phyloP scores from a whole-genome alignment of 2,797 vertebrate genomes.

The Brotogeris chrysoptera region DNA sequence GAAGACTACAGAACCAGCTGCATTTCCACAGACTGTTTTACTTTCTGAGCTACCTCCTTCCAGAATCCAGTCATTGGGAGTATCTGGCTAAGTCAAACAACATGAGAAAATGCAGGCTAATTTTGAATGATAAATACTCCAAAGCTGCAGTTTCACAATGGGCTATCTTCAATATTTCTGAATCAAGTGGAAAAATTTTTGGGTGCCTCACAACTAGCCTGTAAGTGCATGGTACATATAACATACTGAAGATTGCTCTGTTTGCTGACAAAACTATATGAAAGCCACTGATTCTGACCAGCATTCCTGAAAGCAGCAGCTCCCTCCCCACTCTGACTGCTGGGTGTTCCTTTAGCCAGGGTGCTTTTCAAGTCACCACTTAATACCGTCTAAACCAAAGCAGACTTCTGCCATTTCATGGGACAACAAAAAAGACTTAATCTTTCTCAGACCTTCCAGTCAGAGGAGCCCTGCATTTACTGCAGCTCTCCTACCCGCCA shows the following conservation, averaged over 20 bases:
- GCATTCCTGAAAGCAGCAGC: not conserved
- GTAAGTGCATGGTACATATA: fast-evolving
- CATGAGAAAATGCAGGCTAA: not conserved
- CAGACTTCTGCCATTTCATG: not conserved
- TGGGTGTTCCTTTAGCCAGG: not conserved
- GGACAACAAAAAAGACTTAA: not conserved
- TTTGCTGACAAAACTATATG: not conserved
- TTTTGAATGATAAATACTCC: not conserved
- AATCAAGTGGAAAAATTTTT: not conserved
- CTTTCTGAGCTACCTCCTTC: not conserved
- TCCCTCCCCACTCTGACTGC: not conserved
- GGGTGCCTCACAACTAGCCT: not conserved
- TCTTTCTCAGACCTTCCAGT: not conserved
- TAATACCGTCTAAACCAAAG: not conserved
- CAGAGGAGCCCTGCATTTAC: not conserved
- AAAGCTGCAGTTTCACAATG: not conserved
- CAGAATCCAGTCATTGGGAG: not conserved
- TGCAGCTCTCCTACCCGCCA: not conserved
- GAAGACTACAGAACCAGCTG: not conserved
- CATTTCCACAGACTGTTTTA: not conserved
- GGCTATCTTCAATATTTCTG: not conserved
- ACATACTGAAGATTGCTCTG: not conserved
- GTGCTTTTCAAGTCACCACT: not conserved
- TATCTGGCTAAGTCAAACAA: not conserved
- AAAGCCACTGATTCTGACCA: not conserved